A percentile compares a stretch with the other conserved stretches of the same genome.
Conservation (phyloP, 2,797 vertebrate species). For the Lindbergichthys nudifrons region DNA sequence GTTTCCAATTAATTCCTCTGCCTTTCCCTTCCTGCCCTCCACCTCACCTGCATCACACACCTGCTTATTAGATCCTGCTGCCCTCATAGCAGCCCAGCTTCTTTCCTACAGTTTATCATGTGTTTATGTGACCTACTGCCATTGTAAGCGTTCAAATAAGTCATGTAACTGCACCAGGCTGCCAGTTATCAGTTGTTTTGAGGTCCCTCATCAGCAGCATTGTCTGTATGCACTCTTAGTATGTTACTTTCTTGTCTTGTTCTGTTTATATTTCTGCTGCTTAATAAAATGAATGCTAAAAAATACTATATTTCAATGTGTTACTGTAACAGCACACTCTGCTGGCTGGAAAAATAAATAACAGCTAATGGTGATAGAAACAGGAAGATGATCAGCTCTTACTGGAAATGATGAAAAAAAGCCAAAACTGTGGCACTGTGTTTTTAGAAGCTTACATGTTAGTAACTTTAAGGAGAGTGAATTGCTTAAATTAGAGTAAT, state of each 20-base stretch:
- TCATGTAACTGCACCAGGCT: too few species aligned
- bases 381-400: neutral
- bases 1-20: neutral
- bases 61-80: neutral
- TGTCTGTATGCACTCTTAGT: conserved; percentile 4
- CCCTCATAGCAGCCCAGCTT: neutral
- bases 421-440: neutral
- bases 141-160: too few species aligned
- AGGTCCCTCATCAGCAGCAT: conserved; percentile 40
- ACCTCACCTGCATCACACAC: neutral
- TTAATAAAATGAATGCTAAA: too few species aligned
- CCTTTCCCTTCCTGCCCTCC: neutral
- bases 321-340: neutral
- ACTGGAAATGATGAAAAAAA: neutral
- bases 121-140: too few species aligned
- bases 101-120: too few species aligned
- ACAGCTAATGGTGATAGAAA: neutral
- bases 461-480: neutral
- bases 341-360: neutral
- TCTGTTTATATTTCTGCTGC: too few species aligned
- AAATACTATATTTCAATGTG: neutral
- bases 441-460: neutral
- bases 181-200: too few species aligned
- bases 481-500: neutral
- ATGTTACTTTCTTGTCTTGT: too few species aligned